A percentile compares a stretch with the other conserved stretches of the same genome.
Conservation (phyloP, 1,140 invertebrate species). For the Artemia franciscana region DNA sequence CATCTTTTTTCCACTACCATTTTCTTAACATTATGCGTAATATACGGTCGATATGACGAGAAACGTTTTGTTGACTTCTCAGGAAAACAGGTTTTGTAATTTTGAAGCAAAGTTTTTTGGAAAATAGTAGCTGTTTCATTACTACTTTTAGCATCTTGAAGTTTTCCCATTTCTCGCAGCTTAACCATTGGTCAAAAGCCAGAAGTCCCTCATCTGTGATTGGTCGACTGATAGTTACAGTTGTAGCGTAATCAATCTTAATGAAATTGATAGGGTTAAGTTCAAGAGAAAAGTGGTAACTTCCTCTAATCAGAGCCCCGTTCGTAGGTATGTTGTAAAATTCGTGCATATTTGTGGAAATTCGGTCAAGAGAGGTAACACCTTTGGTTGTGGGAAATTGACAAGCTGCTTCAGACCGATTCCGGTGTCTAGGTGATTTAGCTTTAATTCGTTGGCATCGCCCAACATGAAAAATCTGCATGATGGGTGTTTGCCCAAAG, state of each 20-base stretch:
- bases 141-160: not conserved
- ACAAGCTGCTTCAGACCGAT: not conserved
- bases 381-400: too few species aligned
- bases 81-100: not conserved
- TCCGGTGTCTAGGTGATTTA: not conserved
- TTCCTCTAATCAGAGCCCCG: not conserved
- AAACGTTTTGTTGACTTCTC: not conserved
- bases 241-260: not conserved
- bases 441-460: not conserved
- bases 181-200: not conserved
- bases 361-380: too few species aligned
- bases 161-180: not conserved
- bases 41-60: not conserved
- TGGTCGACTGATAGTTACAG: too few species aligned
- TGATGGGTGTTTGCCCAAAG: not conserved
- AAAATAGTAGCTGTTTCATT: not conserved
- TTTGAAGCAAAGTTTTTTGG: not conserved
- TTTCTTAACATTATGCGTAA: not conserved
- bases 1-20: not conserved
- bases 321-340: not conserved
- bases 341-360: not conserved
- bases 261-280: not conserved
- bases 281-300: not conserved
- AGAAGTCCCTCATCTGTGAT: too few species aligned
- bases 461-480: not conserved